These are phyloP conservation scores for Chrysoperla carnea DNA, from an alignment of 1,140 invertebrate species.

Conservation along the genomic window DNA sequence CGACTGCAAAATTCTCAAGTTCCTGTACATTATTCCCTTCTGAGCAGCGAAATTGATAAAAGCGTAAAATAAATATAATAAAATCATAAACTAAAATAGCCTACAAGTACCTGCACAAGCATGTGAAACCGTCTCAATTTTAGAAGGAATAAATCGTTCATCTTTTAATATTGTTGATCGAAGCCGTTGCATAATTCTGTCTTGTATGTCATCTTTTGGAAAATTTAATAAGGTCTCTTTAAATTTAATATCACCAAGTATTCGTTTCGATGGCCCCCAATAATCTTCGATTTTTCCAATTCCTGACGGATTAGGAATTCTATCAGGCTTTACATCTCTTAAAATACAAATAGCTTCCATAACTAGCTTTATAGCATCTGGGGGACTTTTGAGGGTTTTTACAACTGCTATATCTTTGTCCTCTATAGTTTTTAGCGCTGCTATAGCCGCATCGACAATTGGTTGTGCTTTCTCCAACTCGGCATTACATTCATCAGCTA, in stretches of 20 bases:
- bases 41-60: too few species aligned
- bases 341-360: constrained; percentile 95
- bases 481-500: constrained; percentile 90
- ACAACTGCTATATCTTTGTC: constrained; percentile 84
- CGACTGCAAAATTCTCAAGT: too few species aligned
- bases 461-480: constrained; percentile 88
- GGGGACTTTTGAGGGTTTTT: constrained; percentile 96
- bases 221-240: constrained; percentile 66
- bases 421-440: constrained; percentile 82
- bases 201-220: constrained; percentile 84
- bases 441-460: constrained; percentile 71
- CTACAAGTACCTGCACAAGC: constrained; percentile 44
- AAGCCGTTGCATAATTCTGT: constrained; percentile 64
- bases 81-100: too few species aligned
- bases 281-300: constrained; percentile 70
- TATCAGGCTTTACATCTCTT: constrained; percentile 72
- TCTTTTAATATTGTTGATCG: constrained; percentile 62
- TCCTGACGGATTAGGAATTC: constrained; percentile 60
- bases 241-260: constrained; percentile 85
- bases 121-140: constrained; percentile 61
- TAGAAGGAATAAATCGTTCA: constrained; percentile 81
- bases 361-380: constrained; percentile 78
- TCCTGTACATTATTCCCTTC: too few species aligned
- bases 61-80: too few species aligned
- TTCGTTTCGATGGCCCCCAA: constrained; percentile 81